These are phyloP conservation scores for Emberiza fucata DNA, from an alignment of 2,113 vertebrate genomes.

Conservation along the genomic window DNA sequence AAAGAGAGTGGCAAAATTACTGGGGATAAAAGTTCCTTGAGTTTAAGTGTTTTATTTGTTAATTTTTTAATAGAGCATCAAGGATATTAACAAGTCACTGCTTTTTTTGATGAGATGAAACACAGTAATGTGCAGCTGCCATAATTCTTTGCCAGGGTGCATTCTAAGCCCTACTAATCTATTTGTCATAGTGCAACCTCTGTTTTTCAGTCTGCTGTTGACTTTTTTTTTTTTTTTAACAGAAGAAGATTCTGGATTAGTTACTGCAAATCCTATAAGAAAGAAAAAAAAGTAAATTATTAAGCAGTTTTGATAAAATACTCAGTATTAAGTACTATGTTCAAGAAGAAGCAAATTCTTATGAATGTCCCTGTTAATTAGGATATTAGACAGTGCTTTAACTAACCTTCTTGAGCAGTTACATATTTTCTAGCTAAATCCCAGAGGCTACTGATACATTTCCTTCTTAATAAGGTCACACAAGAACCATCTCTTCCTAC, in stretches of 20 bases:
- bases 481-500: neutral
- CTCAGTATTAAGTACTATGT: conserved; percentile 15
- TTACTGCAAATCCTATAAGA: neutral
- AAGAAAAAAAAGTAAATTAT: neutral
- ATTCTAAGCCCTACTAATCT: neutral
- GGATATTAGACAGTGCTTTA: conserved; percentile 59
- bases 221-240: neutral
- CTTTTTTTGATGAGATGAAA: neutral
- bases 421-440: conserved; percentile 64
- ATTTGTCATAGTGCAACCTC: neutral
- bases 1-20: neutral
- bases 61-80: neutral
- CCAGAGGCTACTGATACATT: conserved; percentile 29
- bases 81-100: neutral
- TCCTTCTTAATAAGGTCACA: conserved; percentile 50
- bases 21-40: neutral
- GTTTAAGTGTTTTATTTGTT: neutral
- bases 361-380: conserved; percentile 65
- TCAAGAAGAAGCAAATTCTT: conserved; percentile 64
- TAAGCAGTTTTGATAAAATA: conserved; percentile 2
- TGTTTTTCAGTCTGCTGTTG: neutral
- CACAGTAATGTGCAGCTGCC: neutral
- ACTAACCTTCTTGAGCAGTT: conserved; percentile 41
- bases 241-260: neutral
- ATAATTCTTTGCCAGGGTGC: neutral